phyloP scores from a whole-genome alignment of 1,140 invertebrate species.

The Ylistrum balloti region DNA sequence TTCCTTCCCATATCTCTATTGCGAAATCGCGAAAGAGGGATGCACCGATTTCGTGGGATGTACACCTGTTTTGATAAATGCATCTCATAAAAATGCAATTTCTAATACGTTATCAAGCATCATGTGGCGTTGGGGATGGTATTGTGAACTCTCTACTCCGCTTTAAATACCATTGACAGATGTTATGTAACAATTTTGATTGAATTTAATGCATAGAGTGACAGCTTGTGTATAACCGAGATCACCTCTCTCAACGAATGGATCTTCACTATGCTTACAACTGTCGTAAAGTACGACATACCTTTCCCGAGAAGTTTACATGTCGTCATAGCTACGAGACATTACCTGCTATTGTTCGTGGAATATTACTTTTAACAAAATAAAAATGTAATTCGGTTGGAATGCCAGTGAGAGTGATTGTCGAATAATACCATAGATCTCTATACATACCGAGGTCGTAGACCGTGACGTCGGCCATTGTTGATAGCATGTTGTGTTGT shows the following conservation, averaged over 20 bases:
- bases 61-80: background rate
- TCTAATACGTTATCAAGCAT: background rate
- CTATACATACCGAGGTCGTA: background rate
- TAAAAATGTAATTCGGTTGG: conserved; percentile 35
- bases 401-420: background rate
- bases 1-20: background rate
- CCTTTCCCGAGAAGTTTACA: background rate
- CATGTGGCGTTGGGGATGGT: background rate
- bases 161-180: background rate
- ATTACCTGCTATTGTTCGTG: background rate
- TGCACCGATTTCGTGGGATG: background rate
- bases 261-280: background rate
- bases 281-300: background rate
- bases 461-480: background rate
- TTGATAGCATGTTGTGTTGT: background rate
- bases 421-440: background rate
- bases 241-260: background rate
- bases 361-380: conserved; percentile 36
- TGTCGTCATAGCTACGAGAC: conserved; percentile 21
- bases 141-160: background rate
- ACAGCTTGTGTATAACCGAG: background rate
- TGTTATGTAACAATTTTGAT: background rate
- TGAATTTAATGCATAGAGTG: background rate
- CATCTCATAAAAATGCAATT: background rate
- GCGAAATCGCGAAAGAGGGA: background rate